A percentile compares a stretch with the other conserved stretches of the same genome.
Conservation (phyloP, 2,797 vertebrate species). For the Emydoidea blandingii region DNA sequence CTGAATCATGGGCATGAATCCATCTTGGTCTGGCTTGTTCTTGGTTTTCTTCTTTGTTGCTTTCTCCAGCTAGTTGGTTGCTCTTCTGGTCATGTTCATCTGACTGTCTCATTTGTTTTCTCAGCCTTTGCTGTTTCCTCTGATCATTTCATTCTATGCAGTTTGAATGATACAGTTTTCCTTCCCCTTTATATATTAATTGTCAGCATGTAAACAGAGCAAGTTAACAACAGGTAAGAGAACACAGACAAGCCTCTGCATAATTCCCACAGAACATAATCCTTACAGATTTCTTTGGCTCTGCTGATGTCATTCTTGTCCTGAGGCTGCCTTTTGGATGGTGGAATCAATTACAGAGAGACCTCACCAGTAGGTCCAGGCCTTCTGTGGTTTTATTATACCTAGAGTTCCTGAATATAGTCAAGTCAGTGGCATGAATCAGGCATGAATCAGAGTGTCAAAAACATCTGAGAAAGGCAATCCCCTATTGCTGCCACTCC, state of each 20-base stretch:
- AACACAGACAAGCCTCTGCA: background rate
- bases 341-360: conserved; percentile 38
- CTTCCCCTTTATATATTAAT: background rate
- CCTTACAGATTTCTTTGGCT: background rate
- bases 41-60: background rate
- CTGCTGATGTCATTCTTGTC: conserved; percentile 13
- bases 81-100: background rate
- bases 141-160: conserved; percentile 14
- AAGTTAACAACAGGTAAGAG: background rate
- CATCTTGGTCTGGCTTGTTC: background rate
- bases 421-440: background rate
- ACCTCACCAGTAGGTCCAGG: background rate
- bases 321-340: conserved; percentile 35
- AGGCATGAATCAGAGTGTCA: conserved; percentile 6
- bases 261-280: conserved; percentile 35
- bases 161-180: background rate
- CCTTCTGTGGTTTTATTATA: conserved; percentile 48
- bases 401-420: conserved; percentile 46
- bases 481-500: background rate
- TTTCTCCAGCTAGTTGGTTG: background rate
- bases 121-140: background rate
- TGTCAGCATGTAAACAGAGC: background rate
- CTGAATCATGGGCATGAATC: background rate
- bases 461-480: background rate
- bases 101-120: background rate